Evolutionary conservation across 2,797 vertebrate species (phyloP), one percentile per base, ranked within the genome.

Genomic region (Gallinago stenura): DNA sequence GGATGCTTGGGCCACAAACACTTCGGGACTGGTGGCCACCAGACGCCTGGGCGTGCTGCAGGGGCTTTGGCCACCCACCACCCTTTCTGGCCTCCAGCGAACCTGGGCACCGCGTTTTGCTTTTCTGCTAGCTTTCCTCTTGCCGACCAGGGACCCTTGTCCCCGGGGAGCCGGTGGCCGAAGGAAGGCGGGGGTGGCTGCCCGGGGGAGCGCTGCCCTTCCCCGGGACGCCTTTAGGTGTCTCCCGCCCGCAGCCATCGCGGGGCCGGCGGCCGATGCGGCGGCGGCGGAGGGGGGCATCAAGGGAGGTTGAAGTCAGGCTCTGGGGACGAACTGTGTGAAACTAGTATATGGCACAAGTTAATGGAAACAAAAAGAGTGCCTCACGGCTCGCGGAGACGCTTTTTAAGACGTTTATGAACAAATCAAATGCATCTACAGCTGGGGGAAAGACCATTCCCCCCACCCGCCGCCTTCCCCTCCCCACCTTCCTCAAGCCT

Each of bases 321-420:
- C 91, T 97, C 76, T 22, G 68, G 87, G 91, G 78, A 92, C 0
- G 20, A 93, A 84, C 33, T 68, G 39, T 87, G 41, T 83, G 72
- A 91, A 96, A 97, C 92, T 2, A 75, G 37, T 43, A 48, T 43
- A 66, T 35, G 70, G 94, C 75, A 85, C 90, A 95, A 96, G 68
- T 82, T 93, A 96, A 94, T 83, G 83, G 97, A 17, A 41, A 41
- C 89, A 94, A 94, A 97, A 48, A 21, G 76, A 81, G 48, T 10
- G 68, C 70, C 83, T 90, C 68, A 26, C 69, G 72, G 69, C 87
- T 93, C 30, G 7, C 3, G 22, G 83, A 86, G 76, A 62, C 3
- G 7, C 88, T 65, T 58, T 92, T 96, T 33, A 75, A 93, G 83
- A 92, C 61, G 28, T 95, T 96, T 93, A 70, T 65, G 84, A 97